Conservation (phyloP, 2,888 invertebrate genomes). For the Xestia sexstrigata region DNA sequence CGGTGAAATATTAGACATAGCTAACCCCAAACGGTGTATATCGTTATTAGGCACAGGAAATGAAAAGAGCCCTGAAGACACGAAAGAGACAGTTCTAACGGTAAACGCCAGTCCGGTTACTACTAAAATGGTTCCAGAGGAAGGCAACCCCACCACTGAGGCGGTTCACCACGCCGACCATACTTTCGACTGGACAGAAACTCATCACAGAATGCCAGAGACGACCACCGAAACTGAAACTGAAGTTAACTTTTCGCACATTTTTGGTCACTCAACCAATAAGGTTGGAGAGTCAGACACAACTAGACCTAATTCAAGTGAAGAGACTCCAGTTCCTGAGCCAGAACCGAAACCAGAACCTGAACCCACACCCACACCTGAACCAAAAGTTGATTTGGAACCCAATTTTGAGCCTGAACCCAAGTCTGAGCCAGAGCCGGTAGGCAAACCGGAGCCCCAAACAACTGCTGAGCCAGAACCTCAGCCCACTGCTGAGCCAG, state of each 20-base stretch:
- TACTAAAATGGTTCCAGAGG: conserved; percentile 72
- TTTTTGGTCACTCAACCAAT: conserved; percentile 74
- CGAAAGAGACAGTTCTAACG: conserved; percentile 67
- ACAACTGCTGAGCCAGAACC: conserved; percentile 58
- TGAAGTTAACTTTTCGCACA: conserved; percentile 80
- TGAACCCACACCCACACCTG: conserved; percentile 54
- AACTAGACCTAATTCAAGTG: conserved; percentile 57
- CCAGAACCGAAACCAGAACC: conserved; percentile 51
- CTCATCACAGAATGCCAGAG: conserved; percentile 72
- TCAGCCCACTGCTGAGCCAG: conserved; percentile 65
- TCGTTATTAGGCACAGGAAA: conserved; percentile 74
- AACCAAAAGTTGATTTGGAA: background rate
- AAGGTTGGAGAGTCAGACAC: conserved; percentile 65
- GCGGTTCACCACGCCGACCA: conserved; percentile 65
- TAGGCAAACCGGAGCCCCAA: conserved; percentile 41
- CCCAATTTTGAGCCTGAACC: conserved; percentile 50
- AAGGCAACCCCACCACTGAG: conserved; percentile 74
- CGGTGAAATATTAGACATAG: conserved; percentile 84
- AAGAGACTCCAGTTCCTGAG: conserved; percentile 62
- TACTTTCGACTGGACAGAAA: conserved; percentile 81
- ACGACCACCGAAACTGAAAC: conserved; percentile 78
- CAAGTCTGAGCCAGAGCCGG: conserved; percentile 54
- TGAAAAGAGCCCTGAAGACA: conserved; percentile 30
- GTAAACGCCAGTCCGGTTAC: conserved; percentile 73
- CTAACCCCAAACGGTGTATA: conserved; percentile 86